Evolutionary conservation across 2,113 vertebrate genomes (phyloP), one percentile per base, ranked within the genome.

Genomic region (Rhegmatorhina hoffmannsi): DNA sequence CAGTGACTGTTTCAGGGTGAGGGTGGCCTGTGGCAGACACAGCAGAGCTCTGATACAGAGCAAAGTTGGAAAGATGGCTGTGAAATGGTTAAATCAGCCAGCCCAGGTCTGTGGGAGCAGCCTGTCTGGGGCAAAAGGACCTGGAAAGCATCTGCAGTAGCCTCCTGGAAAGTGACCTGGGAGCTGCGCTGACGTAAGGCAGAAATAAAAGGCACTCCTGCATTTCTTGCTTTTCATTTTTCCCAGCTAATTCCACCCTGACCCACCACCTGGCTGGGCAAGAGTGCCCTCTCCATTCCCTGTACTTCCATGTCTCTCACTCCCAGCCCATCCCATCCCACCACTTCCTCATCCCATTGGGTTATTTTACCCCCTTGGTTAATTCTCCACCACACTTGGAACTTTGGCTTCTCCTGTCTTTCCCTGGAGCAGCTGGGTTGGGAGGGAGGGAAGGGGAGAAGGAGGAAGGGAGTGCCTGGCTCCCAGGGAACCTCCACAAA

Each of bases 21-120:
- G 15, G 3, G 4, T 36, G 25, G 11, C 38, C 24, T 2, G 10
- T 9, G 40, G 66, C 33, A 44, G 64, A 19, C 6, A 11, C 10
- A 6, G 62, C 1, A 2, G 52, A 67, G 52, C 43, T 11, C 17
- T 0, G 0, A 11, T 5, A 9, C 0, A 2, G 75, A 52, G 52
- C 4, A 7, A 24, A 50, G 6, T 1, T 2, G 53, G 40, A n/a
- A 46, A 31, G 38, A 14, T 23, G 85, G 60, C 46, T 38, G 5
- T 5, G 49, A 34, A 50, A 21, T 0, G 25, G 46, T 77, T 33
- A 59, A 59, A 77, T 10, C 34, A 26, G 62, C 28, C 46, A 9
- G 19, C 6, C 5, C 8, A 8, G 49, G 2, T 8, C 63, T 40
- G 25, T 23, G 1, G 10, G 29, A 81, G 63, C 58, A 60, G 50